Base-by-base conservation (phyloP, 1,140 invertebrate species). In the Eriosoma lanigerum region DNA sequence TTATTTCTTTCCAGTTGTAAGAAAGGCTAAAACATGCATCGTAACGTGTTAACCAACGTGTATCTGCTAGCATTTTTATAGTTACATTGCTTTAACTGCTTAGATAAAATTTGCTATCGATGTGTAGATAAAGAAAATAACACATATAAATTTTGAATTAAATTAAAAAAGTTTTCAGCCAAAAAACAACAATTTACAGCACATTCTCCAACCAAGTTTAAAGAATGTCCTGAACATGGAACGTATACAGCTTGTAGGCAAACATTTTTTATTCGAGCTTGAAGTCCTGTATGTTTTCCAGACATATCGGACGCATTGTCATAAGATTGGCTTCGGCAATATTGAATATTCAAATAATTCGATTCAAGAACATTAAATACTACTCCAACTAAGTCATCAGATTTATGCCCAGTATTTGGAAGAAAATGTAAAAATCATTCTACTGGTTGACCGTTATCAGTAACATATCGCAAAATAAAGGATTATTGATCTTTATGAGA, bases 191-290 rank as follows among this genome's bases (percentile, higher is more conserved):
- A 50, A 29, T 44, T 64, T 80, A 83, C 84, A 19, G 84, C 83
- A 83, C 82, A 82, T 81, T 82, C 81, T 21, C 82, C 82, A 81
- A 84, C 83, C 64, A 84, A 82, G 81, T 84, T 86, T 81, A 87
- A 83, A 82, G 73, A 83, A 83, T 84, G 84, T 80, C 82, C 86
- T 82, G 83, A 84, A 83, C 83, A 86, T 82, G 83, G 84, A 64
- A 83, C 82, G 81, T 82, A 85, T 73, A 54, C 38, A 21, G 84
- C 84, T 73, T 81, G 81, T 50, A 82, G 76, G 83, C 84, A 84
- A 75, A 76, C 82, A 80, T 83, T 78, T 80, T 83, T 81, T 80
- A 86, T 85, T 82, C 82, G 81, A 82, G 85, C 82, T 82, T 85
- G 82, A 52, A 84, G 80, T n/a, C 84, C 84, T 78, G 82, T 82